Base-by-base conservation (phyloP, 2,113 vertebrate genomes). In the Setophaga kirtlandii region DNA sequence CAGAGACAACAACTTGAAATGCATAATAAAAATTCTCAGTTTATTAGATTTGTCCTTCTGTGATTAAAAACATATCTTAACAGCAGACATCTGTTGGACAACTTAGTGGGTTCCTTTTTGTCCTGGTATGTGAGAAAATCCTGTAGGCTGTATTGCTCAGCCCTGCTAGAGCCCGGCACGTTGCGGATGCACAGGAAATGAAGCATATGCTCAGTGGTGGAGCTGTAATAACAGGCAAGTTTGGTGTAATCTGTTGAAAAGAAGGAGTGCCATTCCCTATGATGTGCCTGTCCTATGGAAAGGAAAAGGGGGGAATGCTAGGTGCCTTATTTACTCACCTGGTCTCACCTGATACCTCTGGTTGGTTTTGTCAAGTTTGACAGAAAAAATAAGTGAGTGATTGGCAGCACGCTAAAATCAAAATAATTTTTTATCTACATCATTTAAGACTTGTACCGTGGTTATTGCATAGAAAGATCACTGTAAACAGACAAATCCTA, bases 11-110 rank as follows among this genome's bases (percentile, higher is more conserved):
- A 81, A 71, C 50, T 78, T 82, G 76, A 84, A 77, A 81, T 1
- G 46, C 49, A 60, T 86, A 73, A 74, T 94, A 79, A 95, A 96
- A 90, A 82, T 67, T 64, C 74, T 96, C 50, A 25, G 11, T 56
- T 90, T 88, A 86, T 79, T 50, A 15, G 77, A 68, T 83, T 92
- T 93, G 70, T 92, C 70, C 79, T 90, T 90, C 27, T 42, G 78
- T 95, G 94, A 94, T 97, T 80, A 95, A 94, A 97, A 86, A 35
- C 74, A 58, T 95, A 79, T 86, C 93, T 86, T 91, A 95, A 73
- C 74, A 77, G 84, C 76, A 85, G 94, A 67, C 95, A 95, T 98
- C 94, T 97, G 95, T 49, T 93, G 92, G 92, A 86, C 92, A 96
- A 95, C 71, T 90, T 94, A 39, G 3, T 2, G 69, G 23, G 79